Evolutionary conservation across 1,140 invertebrate genomes (phyloP).

Genomic region (Brachionus manjavacas): DNA sequence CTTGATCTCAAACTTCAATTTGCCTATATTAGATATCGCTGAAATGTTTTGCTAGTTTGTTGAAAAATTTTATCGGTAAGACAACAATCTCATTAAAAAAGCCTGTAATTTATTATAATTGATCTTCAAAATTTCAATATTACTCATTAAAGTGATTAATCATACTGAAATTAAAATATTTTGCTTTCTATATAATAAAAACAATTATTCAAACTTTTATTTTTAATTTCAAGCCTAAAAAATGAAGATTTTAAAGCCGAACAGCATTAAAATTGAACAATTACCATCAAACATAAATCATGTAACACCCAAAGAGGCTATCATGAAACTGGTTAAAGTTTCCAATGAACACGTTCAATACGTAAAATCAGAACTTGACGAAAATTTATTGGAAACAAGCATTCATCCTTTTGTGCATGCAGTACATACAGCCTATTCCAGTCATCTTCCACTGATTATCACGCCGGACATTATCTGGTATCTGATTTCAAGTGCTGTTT

Average conservation of each 20-base stretch:
- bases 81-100: too few species aligned
- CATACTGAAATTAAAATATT: not conserved
- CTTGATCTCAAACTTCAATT: too few species aligned
- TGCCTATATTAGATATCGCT: too few species aligned
- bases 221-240: not conserved
- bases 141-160: not conserved
- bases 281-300: not conserved
- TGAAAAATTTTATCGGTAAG: too few species aligned
- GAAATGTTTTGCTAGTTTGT: too few species aligned
- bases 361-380: slow-evolving; percentile 10
- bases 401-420: slow-evolving; percentile 37
- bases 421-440: not conserved
- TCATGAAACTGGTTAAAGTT: not conserved
- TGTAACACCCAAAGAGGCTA: not conserved
- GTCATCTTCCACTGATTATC: slow-evolving; percentile 26
- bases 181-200: not conserved
- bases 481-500: slow-evolving; percentile 30
- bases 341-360: slow-evolving; percentile 17
- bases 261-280: not conserved
- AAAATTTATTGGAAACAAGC: not conserved
- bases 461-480: slow-evolving; percentile 35
- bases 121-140: not conserved
- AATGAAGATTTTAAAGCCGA: slow-evolving; percentile 34
- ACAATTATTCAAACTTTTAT: not conserved
- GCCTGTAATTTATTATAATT: not conserved